Conservation (phyloP, 2,888 invertebrate species). For the Acanthacorydalis orientalis region DNA sequence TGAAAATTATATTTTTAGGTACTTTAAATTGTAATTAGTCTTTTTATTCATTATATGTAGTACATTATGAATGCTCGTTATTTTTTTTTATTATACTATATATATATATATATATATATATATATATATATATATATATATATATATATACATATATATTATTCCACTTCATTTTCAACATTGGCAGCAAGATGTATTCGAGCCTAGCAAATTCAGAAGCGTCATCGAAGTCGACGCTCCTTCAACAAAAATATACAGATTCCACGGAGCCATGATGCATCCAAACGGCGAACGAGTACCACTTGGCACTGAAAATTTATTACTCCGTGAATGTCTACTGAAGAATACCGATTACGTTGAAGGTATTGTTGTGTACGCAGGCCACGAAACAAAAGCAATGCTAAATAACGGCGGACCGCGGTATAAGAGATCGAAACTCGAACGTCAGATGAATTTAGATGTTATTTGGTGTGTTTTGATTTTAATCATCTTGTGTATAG, state of each 20-base stretch:
- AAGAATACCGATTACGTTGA: constrained; percentile 95
- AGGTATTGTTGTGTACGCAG: constrained; percentile 92
- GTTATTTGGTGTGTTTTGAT: constrained; percentile 93
- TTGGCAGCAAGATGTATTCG: constrained; percentile 50
- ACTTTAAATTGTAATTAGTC: no score
- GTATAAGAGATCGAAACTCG: constrained; percentile 81
- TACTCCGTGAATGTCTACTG: constrained; percentile 83
- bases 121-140: no score
- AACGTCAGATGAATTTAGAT: constrained; percentile 88
- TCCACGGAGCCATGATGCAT: constrained; percentile 77
- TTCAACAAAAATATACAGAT: constrained; percentile 89
- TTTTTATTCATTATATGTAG: no score
- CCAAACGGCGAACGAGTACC: constrained; percentile 63
- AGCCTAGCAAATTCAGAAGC: constrained; percentile 65
- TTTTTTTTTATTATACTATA: no score
- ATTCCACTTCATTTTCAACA: background rate
- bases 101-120: no score
- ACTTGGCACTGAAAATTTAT: constrained; percentile 74
- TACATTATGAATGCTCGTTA: no score
- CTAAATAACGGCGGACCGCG: constrained; percentile 91
- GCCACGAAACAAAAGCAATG: constrained; percentile 96
- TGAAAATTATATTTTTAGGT: no score
- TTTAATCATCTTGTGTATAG: constrained; percentile 71
- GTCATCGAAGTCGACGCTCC: constrained; percentile 85
- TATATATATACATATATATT: background rate